Evolutionary conservation across 2,113 vertebrate species (phyloP), one percentile per base, ranked within the genome.

Genomic region (Leiothrix lutea): DNA sequence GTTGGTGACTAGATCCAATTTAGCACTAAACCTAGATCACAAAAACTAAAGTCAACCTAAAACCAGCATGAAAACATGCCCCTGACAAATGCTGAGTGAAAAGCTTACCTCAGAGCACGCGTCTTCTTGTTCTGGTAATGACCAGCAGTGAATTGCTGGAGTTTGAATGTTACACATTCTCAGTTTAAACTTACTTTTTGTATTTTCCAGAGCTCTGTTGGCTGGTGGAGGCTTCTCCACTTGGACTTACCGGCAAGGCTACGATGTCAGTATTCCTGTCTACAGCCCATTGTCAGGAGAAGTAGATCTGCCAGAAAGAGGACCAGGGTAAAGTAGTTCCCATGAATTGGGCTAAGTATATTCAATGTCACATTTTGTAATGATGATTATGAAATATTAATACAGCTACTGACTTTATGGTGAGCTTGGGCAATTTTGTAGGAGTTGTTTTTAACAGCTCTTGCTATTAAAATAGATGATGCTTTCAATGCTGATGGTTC

Each of bases 231-330:
- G 99, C 75, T 99, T 99, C 80, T 99, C 99, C 47, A 99, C 99
- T 0, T 99, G 99, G 99, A 99, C 99, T 33, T 99, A 99, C 95
- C 98, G 99, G 83, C 99, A 99, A 96, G 99, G 99, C 93, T 99
- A 99, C 8, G 99, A 99, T 40, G 98, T 99, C 98, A 99, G 99
- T 95, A 99, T 99, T 96, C 99, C 99, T 31, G 99, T 99, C 51
- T 99, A 99, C 92, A 99, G 99, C 89, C 98, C 99, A 0, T 92
- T 99, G 50, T 99, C 99, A 1, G 98, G 96, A 8, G 99, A 99
- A 89, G 98, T 99, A 64, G 98, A 99, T 66, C 97, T 99, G 61
- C 98, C 98, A 28, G 99, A 99, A 86, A 98, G 98, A 94, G 99
- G 98, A 88, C 98, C 98, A 0, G 99, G 99, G 99, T 99, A 98